phyloP scores from a whole-genome alignment of 1,140 invertebrate genomes.

The Lordiphosa mommai region DNA sequence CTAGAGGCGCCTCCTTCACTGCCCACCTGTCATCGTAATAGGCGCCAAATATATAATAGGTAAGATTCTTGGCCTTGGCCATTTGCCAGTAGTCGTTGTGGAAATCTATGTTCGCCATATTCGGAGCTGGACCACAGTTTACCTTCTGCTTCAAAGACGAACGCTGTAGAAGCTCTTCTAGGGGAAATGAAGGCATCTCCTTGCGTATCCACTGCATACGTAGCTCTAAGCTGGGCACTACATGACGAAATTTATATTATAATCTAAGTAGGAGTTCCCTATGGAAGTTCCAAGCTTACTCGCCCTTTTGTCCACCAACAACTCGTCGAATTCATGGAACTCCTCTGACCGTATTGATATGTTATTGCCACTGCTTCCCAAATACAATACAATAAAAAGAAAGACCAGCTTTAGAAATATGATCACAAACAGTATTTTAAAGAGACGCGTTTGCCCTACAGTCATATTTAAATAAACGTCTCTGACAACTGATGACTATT shows the following conservation, averaged over 20 bases:
- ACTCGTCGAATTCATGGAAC: constrained; percentile 28
- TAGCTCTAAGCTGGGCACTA: constrained; percentile 36
- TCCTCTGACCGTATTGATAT: background rate
- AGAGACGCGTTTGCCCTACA: constrained; percentile 29
- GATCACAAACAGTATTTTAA: constrained; percentile 36
- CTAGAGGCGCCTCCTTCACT: constrained; percentile 86
- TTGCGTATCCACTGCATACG: constrained; percentile 32
- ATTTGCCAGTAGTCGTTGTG: constrained; percentile 86
- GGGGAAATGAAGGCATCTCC: constrained; percentile 56
- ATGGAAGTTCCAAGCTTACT: constrained; percentile 12
- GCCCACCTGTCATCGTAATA: constrained; percentile 89
- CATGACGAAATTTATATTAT: background rate
- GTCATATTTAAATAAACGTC: constrained; percentile 19
- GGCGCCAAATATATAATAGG: constrained; percentile 92
- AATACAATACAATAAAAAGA: constrained; percentile 25
- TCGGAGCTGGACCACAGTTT: constrained; percentile 30
- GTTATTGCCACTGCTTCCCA: constrained; percentile 3
- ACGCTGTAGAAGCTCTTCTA: constrained; percentile 27
- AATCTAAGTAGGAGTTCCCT: background rate
- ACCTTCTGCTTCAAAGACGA: background rate
- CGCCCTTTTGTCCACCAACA: constrained; percentile 36
- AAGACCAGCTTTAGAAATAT: constrained; percentile 43
- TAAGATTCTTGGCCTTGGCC: constrained; percentile 86
- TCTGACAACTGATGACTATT: background rate
- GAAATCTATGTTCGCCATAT: constrained; percentile 38